A percentile compares a stretch with the other conserved stretches of the same genome.
These are phyloP conservation scores for Xanthia icteritia DNA, from an alignment of 2,888 invertebrate genomes.

Conservation along the genomic window DNA sequence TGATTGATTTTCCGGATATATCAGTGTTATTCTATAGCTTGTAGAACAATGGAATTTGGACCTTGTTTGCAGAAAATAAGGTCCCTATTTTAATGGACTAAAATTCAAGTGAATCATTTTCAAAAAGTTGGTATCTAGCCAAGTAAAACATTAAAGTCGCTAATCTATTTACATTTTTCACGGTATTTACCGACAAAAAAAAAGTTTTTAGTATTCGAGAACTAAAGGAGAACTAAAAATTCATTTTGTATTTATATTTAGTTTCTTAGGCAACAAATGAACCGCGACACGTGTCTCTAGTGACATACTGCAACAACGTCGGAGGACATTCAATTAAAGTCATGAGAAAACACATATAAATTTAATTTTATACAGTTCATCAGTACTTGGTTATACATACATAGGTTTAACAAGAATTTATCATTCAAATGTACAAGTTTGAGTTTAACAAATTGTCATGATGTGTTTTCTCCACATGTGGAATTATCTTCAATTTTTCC, in stretches of 20 bases:
- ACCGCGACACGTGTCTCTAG: not conserved
- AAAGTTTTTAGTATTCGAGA: not conserved
- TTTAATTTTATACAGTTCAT: constrained; percentile 4
- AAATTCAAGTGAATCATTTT: not conserved
- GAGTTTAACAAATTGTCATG: constrained; percentile 76
- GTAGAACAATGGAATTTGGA: not conserved
- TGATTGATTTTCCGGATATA: not conserved
- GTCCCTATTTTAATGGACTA: not conserved
- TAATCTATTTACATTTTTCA: no score
- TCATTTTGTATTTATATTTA: no score
- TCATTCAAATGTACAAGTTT: constrained; percentile 84
- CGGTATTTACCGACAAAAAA: not conserved
- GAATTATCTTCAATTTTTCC: constrained; percentile 76
- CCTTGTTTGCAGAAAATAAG: not conserved
- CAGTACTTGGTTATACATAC: not conserved
- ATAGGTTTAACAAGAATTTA: not conserved
- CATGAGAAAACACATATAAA: not conserved
- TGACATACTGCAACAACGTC: not conserved
- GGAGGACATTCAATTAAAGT: not conserved
- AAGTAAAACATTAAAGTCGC: not conserved
- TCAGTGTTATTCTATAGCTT: not conserved
- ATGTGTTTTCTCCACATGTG: constrained; percentile 66
- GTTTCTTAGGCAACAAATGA: not conserved
- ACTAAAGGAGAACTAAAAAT: no score
- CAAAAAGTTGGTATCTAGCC: not conserved